Evolutionary conservation across 2,888 invertebrate genomes (phyloP).

Genomic region (Caenorhabditis drosophilae): DNA sequence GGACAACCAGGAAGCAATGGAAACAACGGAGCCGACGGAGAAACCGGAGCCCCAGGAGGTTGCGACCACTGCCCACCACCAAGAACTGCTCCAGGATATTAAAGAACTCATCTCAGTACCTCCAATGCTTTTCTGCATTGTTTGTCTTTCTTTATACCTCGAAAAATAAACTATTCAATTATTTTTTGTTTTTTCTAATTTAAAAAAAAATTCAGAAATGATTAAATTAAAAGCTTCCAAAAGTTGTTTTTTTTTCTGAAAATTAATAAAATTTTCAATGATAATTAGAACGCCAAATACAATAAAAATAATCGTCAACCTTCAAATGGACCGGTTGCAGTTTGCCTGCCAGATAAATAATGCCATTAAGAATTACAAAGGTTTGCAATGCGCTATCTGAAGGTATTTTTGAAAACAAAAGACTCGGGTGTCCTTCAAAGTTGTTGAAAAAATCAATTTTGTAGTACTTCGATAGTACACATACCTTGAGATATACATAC

Average conservation of each 20-base stretch:
- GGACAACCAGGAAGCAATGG: constrained; percentile 49
- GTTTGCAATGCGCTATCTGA: no score
- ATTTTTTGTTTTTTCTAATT: not conserved
- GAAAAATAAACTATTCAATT: constrained; percentile 29
- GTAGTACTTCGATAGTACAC: no score
- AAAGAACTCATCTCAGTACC: constrained; percentile 14
- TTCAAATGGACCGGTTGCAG: no score
- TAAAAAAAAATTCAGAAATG: not conserved
- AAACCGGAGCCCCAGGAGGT: constrained; percentile 54
- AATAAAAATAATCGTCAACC: not conserved
- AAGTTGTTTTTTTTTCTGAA: no score
- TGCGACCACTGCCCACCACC: constrained; percentile 62
- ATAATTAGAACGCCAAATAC: not conserved
- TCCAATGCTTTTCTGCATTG: constrained; percentile 26
- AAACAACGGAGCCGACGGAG: constrained; percentile 51
- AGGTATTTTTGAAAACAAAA: no score
- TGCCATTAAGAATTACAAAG: no score
- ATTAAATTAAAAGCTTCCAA: not conserved
- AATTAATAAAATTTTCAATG: not conserved
- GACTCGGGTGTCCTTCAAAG: no score
- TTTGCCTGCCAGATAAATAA: no score
- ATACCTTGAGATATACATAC: no score
- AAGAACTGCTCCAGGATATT: constrained; percentile 59
- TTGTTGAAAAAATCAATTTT: no score
- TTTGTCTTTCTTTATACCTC: constrained; percentile 28